phyloP scores from a whole-genome alignment of 2,113 vertebrate species.

The Circaetus cinerascens region DNA sequence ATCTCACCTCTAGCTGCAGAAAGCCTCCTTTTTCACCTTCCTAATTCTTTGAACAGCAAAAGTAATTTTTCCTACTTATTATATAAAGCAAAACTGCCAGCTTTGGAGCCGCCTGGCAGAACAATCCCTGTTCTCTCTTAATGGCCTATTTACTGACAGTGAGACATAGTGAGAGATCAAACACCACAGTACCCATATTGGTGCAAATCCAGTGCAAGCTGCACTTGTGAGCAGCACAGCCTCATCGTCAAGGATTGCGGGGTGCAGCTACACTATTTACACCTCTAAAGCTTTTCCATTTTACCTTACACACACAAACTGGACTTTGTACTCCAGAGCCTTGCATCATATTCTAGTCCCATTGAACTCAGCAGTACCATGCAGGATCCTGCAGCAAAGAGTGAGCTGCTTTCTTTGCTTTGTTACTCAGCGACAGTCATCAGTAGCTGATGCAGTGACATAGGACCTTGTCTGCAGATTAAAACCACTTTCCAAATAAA shows the following conservation, averaged over 20 bases:
- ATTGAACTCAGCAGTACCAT: neutral
- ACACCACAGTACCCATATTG: neutral
- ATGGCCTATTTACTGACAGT: neutral
- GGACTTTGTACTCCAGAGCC: neutral
- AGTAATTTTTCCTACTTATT: neutral
- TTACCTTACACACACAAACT: neutral
- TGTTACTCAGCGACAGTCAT: neutral
- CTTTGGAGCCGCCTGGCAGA: neutral
- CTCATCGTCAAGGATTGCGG: neutral
- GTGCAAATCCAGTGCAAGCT: neutral
- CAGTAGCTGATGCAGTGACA: neutral
- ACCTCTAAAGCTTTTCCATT: neutral
- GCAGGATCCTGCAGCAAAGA: neutral
- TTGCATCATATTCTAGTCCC: neutral
- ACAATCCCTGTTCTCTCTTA: neutral
- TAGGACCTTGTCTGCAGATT: neutral
- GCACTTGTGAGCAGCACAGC: neutral
- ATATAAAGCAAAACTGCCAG: neutral
- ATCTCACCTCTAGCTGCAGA: neutral
- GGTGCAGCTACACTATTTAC: rapidly evolving
- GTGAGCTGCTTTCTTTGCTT: neutral
- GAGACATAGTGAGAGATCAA: neutral
- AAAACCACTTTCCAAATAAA: neutral
- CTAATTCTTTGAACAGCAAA: neutral
- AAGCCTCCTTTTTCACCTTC: neutral